Evolutionary conservation across 1,140 invertebrate genomes (phyloP).

Genomic region (Ceratosolen fusciceps): DNA sequence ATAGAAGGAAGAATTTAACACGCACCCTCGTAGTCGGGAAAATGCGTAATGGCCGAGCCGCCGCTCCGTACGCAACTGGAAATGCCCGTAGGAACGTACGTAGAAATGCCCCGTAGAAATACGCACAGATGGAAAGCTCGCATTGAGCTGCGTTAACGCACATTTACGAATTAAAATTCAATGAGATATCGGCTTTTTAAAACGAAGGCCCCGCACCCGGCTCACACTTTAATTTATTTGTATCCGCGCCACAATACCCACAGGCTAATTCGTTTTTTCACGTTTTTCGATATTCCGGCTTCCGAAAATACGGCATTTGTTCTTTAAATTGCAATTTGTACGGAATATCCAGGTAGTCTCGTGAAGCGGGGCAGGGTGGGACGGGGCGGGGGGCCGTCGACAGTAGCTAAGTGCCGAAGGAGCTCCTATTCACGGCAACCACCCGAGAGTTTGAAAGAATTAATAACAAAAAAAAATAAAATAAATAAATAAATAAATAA

Average conservation of each 20-base stretch:
- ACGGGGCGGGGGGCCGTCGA: neutral
- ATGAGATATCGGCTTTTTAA: neutral
- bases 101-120: no score
- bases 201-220: neutral
- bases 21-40: neutral
- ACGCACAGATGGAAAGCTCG: constrained; percentile 18
- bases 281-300: neutral
- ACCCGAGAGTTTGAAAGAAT: neutral
- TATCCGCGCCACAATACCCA: neutral
- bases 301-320: neutral
- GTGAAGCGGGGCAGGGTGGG: neutral
- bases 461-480: no score
- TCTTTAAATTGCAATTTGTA: neutral
- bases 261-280: neutral
- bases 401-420: neutral
- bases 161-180: constrained; percentile 19
- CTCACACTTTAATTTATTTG: constrained; percentile 19
- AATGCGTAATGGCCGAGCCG: neutral
- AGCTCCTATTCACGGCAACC: neutral
- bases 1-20: neutral
- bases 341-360: neutral
- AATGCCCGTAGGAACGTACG: no score
- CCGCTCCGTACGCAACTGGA: neutral
- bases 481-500: no score
- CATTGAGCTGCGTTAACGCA: neutral